Evolutionary conservation across 2,113 vertebrate genomes (phyloP).

Genomic region (Albula goreensis): DNA sequence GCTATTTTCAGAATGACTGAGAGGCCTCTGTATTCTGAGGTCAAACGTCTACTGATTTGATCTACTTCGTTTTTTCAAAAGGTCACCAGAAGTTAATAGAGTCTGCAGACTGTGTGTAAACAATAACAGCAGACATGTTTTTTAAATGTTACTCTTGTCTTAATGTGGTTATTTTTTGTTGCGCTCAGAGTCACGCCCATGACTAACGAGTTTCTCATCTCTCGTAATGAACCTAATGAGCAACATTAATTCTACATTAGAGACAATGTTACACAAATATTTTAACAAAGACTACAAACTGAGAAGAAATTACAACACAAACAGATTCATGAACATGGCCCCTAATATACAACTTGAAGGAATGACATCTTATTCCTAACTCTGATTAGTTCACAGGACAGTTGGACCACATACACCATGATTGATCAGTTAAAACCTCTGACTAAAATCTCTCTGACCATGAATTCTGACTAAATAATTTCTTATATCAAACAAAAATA

Average conservation of each 20-base stretch:
- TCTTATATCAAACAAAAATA: too few species aligned
- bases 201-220: neutral
- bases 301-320: neutral
- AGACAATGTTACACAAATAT: neutral
- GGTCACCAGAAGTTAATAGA: constrained; percentile 52
- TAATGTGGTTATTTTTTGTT: constrained; percentile 40
- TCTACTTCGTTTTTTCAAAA: constrained; percentile 42
- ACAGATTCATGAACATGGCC: neutral
- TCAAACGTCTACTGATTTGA: constrained; percentile 51
- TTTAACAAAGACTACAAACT: neutral
- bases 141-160: constrained; percentile 48
- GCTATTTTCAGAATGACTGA: neutral
- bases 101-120: constrained; percentile 59
- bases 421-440: neutral
- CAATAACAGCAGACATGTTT: constrained; percentile 22
- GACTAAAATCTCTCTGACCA: neutral
- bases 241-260: neutral
- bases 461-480: too few species aligned
- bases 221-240: neutral
- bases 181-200: neutral
- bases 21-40: constrained; percentile 25
- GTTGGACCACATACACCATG: neutral
- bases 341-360: neutral
- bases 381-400: neutral
- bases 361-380: neutral